Evolutionary conservation across 2,113 vertebrate species (phyloP).

Genomic region (Zapus hudsonius): DNA sequence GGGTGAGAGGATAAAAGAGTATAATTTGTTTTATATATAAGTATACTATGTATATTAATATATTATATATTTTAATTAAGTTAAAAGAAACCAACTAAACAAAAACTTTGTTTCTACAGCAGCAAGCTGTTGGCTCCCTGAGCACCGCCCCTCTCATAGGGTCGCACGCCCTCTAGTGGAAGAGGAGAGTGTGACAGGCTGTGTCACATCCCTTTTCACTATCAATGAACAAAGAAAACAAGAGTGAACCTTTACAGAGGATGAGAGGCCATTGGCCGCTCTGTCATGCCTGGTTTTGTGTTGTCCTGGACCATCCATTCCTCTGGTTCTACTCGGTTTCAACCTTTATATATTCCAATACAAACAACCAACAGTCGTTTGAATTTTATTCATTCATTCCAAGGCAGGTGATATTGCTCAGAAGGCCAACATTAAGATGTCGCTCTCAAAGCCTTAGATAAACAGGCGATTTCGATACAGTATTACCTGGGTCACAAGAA

Average conservation of each 20-base stretch:
- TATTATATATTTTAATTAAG: too few relatives aligned
- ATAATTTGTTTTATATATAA: too few relatives aligned
- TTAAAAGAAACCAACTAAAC: not conserved
- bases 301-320: not conserved
- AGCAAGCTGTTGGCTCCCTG: not conserved
- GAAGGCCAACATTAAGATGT: not conserved
- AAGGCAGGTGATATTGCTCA: not conserved
- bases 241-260: not conserved
- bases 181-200: not conserved
- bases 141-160: not conserved
- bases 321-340: not conserved
- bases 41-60: too few relatives aligned
- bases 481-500: not conserved
- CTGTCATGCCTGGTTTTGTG: not conserved
- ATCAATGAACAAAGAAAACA: not conserved
- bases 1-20: too few relatives aligned
- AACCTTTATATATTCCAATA: conserved; percentile 6
- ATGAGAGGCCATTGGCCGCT: not conserved
- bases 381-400: not conserved
- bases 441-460: not conserved
- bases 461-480: not conserved
- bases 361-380: not conserved
- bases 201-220: too few relatives aligned
- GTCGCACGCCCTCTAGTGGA: conserved; percentile 50
- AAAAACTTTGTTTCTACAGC: not conserved